Conservation (phyloP, 2,797 vertebrate species). For the Phrynocephalus forsythii region DNA sequence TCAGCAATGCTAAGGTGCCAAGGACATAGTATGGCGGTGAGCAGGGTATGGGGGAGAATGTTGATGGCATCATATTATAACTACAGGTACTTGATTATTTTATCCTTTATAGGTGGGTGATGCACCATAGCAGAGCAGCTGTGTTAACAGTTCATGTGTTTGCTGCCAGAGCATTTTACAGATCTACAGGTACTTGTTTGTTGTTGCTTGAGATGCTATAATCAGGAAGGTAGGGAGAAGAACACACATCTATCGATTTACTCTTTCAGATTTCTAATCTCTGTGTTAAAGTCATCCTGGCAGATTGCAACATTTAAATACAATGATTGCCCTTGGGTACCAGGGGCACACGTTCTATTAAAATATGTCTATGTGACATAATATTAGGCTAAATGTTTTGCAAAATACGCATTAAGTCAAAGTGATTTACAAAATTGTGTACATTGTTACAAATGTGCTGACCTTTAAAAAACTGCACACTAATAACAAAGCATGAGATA, state of each 20-base stretch:
- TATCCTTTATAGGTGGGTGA: neutral
- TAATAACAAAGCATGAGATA: too few relatives aligned
- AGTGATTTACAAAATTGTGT: too few relatives aligned
- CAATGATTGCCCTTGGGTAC: neutral
- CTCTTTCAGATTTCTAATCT: neutral
- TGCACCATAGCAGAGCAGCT: neutral
- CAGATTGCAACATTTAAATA: neutral
- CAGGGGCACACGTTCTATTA: neutral
- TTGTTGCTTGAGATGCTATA: neutral
- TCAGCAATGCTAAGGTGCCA: neutral
- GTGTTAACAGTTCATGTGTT: neutral
- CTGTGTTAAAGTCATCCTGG: neutral
- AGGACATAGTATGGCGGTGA: neutral
- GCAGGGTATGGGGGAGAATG: neutral
- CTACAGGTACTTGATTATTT: neutral
- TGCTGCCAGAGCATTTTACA: neutral
- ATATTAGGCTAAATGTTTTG: too few relatives aligned
- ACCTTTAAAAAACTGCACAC: too few relatives aligned
- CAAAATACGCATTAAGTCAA: too few relatives aligned
- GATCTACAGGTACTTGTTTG: neutral
- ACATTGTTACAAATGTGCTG: too few relatives aligned
- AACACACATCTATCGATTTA: neutral
- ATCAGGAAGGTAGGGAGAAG: neutral
- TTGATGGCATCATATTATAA: neutral
- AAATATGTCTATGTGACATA: neutral